These are phyloP conservation scores for Channa striata DNA, from an alignment of 2,797 vertebrate species.

Conservation along the genomic window DNA sequence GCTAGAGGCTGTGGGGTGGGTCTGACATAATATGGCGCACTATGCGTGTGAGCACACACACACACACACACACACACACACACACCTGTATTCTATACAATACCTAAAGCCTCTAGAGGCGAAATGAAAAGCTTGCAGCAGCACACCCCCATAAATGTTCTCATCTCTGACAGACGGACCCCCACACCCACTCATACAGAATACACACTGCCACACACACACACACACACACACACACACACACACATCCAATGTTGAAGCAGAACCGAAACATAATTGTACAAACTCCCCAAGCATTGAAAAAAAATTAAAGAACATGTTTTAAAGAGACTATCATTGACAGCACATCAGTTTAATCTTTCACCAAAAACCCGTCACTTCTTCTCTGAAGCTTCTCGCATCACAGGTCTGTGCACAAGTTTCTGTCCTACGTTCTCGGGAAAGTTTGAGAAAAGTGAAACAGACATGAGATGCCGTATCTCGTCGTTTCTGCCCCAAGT, in stretches of 20 bases:
- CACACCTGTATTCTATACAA: conserved; percentile 24
- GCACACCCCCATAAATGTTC: conserved; percentile 58
- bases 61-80: background rate
- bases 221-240: conserved; percentile 26
- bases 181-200: background rate
- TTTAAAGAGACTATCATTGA: conserved; percentile 62
- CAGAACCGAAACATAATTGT: conserved; percentile 72
- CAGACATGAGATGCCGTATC: conserved; percentile 46
- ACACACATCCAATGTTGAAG: conserved; percentile 45
- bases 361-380: conserved; percentile 67
- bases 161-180: conserved; percentile 42
- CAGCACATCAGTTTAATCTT: conserved; percentile 53
- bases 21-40: background rate
- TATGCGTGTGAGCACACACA: background rate
- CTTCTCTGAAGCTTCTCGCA: conserved; percentile 53
- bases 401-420: conserved; percentile 33
- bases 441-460: conserved; percentile 63
- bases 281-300: conserved; percentile 66
- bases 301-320: conserved; percentile 40
- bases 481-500: conserved; percentile 57
- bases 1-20: conserved; percentile 49
- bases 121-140: conserved; percentile 45
- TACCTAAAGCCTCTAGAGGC: conserved; percentile 29
- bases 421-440: conserved; percentile 47
- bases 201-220: background rate